These are phyloP conservation scores for Hylia prasina DNA, from an alignment of 2,113 vertebrate genomes.

Conservation along the genomic window DNA sequence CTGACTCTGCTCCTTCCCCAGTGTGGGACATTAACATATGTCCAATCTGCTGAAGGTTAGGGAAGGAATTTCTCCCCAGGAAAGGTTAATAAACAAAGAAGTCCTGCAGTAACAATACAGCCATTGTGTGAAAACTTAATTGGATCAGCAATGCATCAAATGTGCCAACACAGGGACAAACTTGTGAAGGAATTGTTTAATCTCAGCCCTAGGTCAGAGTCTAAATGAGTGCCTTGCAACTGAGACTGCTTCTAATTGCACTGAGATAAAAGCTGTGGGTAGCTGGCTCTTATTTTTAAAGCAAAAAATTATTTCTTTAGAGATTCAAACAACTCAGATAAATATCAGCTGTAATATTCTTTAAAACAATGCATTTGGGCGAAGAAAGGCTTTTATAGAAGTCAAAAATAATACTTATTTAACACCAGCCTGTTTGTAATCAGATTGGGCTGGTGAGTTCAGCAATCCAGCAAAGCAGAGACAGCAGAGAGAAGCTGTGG, in stretches of 20 bases:
- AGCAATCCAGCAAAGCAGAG: background rate
- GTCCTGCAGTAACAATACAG: constrained; percentile 22
- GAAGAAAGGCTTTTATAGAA: background rate
- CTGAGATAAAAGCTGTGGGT: constrained; percentile 2
- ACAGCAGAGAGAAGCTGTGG: background rate
- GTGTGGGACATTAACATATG: background rate
- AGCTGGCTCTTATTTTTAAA: background rate
- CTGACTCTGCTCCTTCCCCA: background rate
- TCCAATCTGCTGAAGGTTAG: constrained; percentile 2
- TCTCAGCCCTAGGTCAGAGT: background rate
- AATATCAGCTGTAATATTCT: background rate
- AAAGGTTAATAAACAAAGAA: constrained; percentile 53
- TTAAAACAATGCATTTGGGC: background rate
- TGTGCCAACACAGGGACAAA: constrained; percentile 7
- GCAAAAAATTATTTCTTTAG: background rate
- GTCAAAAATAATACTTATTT: background rate
- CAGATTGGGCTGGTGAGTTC: background rate
- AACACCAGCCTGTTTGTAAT: background rate
- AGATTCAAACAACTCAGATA: background rate
- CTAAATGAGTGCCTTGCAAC: background rate
- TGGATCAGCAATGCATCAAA: constrained; percentile 43
- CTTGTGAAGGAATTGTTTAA: background rate
- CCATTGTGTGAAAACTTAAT: constrained; percentile 50
- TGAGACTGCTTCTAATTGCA: background rate
- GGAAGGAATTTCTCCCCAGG: background rate